Evolutionary conservation across 2,113 vertebrate genomes (phyloP).

Genomic region (Psephotus haematonotus): DNA sequence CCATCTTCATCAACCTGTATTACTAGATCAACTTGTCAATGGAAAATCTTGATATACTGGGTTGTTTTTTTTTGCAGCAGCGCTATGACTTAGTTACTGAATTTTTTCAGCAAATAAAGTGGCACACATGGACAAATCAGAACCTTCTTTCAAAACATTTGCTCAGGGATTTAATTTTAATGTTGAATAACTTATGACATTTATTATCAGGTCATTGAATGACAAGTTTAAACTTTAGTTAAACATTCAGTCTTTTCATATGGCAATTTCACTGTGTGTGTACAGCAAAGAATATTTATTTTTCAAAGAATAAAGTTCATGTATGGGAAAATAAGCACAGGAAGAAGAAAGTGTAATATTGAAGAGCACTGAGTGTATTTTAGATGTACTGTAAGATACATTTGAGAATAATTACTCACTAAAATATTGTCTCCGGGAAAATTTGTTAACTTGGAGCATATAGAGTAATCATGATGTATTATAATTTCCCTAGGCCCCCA

Average conservation of each 20-base stretch:
- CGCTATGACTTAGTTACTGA: not conserved
- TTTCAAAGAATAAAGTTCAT: constrained; percentile 8
- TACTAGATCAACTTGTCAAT: constrained; percentile 1
- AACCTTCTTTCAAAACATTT: constrained; percentile 15
- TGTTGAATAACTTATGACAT: not conserved
- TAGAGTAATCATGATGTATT: not conserved
- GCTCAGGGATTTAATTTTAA: constrained; percentile 26
- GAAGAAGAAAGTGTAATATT: not conserved
- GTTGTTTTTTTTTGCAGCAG: not conserved
- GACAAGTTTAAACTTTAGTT: constrained; percentile 32
- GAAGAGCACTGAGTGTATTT: not conserved
- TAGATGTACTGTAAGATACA: not conserved
- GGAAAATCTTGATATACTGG: not conserved
- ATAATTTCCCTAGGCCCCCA: not conserved
- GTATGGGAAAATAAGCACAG: not conserved
- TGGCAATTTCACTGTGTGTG: not conserved
- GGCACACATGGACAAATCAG: not conserved
- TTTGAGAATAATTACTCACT: not conserved
- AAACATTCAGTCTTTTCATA: constrained; percentile 4
- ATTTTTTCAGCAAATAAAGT: constrained; percentile 11
- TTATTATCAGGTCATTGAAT: constrained; percentile 25
- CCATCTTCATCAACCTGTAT: constrained; percentile 1
- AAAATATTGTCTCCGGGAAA: not conserved
- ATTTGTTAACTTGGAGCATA: not conserved
- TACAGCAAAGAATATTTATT: not conserved